Conservation (phyloP, 1,140 invertebrate species). For the Bradysia coprophila region DNA sequence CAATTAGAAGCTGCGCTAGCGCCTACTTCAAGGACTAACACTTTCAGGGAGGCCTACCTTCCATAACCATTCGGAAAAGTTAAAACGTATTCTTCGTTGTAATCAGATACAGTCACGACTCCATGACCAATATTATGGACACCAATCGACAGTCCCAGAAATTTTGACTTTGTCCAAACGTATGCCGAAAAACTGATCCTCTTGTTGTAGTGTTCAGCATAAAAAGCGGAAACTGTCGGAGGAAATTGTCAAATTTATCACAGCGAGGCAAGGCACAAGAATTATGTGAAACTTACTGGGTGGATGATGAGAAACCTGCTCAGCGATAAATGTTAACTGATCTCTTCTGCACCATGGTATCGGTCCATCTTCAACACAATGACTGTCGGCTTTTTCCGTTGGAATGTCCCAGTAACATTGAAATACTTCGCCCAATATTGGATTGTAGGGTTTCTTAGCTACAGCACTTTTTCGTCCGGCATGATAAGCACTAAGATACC, state of each 20-base stretch:
- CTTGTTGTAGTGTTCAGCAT: constrained; percentile 84
- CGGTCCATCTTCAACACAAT: constrained; percentile 46
- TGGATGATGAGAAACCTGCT: constrained; percentile 98
- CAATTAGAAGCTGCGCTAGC: too few relatives aligned
- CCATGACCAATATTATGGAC: constrained; percentile 77
- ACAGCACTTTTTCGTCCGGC: constrained; percentile 86
- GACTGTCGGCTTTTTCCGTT: constrained; percentile 11
- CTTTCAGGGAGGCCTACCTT: too few relatives aligned
- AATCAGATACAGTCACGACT: constrained; percentile 58
- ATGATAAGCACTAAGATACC: constrained; percentile 96
- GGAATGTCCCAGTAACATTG: constrained; percentile 70
- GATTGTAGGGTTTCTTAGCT: constrained; percentile 96
- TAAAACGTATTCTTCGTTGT: constrained; percentile 80
- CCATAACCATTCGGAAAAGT: constrained; percentile 95
- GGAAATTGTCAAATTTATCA: too few relatives aligned
- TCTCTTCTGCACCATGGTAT: constrained; percentile 62
- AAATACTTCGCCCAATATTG: constrained; percentile 88
- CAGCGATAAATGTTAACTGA: constrained; percentile 82
- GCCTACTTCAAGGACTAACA: too few relatives aligned
- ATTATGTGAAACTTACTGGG: constrained; percentile 44
- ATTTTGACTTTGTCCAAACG: constrained; percentile 97
- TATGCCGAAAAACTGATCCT: constrained; percentile 82
- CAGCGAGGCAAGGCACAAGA: too few relatives aligned
- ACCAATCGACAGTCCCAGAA: constrained; percentile 86
- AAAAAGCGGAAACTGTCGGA: constrained; percentile 77